A percentile compares a stretch with the other conserved stretches of the same genome.
Evolutionary conservation across 1,140 invertebrate species (phyloP).

Genomic region (Rhagoletis pomonella): DNA sequence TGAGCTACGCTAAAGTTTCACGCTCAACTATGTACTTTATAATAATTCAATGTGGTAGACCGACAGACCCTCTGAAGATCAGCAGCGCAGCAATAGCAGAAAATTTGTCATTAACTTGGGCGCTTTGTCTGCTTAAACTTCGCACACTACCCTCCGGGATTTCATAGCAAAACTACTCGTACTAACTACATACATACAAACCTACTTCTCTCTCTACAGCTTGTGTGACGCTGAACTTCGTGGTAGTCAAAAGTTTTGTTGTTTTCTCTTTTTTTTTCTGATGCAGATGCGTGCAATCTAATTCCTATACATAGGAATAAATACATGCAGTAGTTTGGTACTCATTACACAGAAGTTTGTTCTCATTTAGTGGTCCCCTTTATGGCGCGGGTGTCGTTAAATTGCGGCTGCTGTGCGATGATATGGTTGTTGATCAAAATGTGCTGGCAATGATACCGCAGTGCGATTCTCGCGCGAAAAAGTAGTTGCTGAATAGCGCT

Average conservation of each 20-base stretch:
- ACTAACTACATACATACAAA: no score
- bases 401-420: background rate
- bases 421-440: background rate
- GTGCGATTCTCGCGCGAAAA: background rate
- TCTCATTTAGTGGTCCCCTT: background rate
- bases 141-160: no score
- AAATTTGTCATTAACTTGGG: background rate
- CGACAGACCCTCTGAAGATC: background rate
- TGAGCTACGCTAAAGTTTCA: slow-evolving; percentile 31
- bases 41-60: slow-evolving; percentile 2
- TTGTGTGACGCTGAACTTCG: no score
- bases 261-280: background rate
- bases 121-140: background rate
- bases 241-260: no score
- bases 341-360: slow-evolving; percentile 33
- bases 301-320: no score
- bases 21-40: background rate
- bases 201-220: no score
- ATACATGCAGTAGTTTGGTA: background rate
- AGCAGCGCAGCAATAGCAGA: background rate
- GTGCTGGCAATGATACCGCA: background rate
- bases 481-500: background rate
- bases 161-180: no score
- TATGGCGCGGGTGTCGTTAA: background rate
- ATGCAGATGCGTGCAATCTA: background rate